phyloP scores from a whole-genome alignment of 2,888 invertebrate species.

The Myopa tessellatipennis region DNA sequence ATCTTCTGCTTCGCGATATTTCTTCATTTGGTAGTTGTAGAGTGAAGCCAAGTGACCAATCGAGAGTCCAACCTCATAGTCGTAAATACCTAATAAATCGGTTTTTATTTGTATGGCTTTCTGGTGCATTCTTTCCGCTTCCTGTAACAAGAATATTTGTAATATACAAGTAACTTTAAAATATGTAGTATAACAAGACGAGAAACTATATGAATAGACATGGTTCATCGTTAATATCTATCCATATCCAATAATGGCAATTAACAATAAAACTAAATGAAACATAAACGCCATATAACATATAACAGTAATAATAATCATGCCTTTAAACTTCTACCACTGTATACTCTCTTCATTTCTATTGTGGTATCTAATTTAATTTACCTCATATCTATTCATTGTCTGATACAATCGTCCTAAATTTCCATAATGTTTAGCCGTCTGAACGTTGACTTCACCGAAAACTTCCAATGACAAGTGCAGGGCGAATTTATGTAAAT shows the following conservation, averaged over 20 bases:
- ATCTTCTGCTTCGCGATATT: constrained; percentile 86
- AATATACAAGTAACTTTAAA: too few species aligned
- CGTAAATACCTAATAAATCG: constrained; percentile 83
- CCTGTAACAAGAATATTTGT: constrained; percentile 68
- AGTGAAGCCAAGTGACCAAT: constrained; percentile 93
- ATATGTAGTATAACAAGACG: too few species aligned
- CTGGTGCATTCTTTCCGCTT: constrained; percentile 91
- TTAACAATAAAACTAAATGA: too few species aligned
- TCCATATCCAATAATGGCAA: too few species aligned
- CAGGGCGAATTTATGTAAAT: constrained; percentile 85
- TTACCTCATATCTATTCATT: constrained; percentile 85
- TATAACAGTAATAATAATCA: too few species aligned
- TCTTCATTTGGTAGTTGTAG: constrained; percentile 94
- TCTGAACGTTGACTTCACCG: constrained; percentile 94
- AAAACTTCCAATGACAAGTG: constrained; percentile 83
- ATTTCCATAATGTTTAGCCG: constrained; percentile 96
- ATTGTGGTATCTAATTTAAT: neutral
- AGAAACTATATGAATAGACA: too few species aligned
- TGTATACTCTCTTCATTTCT: too few species aligned
- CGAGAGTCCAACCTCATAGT: constrained; percentile 92
- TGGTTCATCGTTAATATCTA: too few species aligned
- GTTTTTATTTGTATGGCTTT: constrained; percentile 94
- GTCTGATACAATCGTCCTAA: constrained; percentile 93
- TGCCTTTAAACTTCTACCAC: too few species aligned
- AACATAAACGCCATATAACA: too few species aligned